Percentiles rank a stretch among this genome's conserved stretches.
phyloP scores from a whole-genome alignment of 2,888 invertebrate genomes.

The Hyposoter didymator region DNA sequence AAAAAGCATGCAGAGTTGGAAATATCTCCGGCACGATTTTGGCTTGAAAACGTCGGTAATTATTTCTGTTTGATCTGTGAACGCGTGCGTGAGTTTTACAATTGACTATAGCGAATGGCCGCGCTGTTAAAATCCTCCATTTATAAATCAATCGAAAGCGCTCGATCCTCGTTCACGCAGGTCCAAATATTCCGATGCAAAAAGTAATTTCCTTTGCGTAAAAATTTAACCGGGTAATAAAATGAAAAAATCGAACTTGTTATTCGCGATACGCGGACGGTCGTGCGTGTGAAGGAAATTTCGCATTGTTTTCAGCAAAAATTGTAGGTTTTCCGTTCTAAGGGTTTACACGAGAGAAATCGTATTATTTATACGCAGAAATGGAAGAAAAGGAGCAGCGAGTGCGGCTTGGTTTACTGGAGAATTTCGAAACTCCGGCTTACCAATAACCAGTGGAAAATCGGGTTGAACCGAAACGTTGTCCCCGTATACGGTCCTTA shows the following conservation, averaged over 20 bases:
- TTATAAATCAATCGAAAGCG: background rate
- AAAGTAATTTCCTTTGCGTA: background rate
- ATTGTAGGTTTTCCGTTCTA: background rate
- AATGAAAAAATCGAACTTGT: background rate
- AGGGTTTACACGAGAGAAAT: background rate
- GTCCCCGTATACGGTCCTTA: constrained; percentile 87
- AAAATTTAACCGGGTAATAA: background rate
- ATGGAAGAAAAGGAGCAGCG: background rate
- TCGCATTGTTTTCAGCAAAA: background rate
- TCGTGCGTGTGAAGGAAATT: background rate
- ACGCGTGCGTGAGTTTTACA: background rate
- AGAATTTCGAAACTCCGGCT: constrained; percentile 49
- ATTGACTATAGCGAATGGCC: background rate
- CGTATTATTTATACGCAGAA: background rate
- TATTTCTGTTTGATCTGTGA: background rate
- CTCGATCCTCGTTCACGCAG: background rate
- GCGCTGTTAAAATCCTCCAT: background rate
- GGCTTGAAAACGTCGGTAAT: background rate
- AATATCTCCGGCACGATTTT: background rate
- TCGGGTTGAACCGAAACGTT: constrained; percentile 39
- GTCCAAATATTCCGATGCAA: background rate
- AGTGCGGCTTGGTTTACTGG: constrained; percentile 28
- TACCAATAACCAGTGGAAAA: constrained; percentile 58
- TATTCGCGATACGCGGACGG: background rate
- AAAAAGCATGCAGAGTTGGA: no score